A percentile compares a stretch with the other conserved stretches of the same genome.
phyloP scores from a whole-genome alignment of 2,888 invertebrate genomes.

The Thecocarcelia acutangulata region DNA sequence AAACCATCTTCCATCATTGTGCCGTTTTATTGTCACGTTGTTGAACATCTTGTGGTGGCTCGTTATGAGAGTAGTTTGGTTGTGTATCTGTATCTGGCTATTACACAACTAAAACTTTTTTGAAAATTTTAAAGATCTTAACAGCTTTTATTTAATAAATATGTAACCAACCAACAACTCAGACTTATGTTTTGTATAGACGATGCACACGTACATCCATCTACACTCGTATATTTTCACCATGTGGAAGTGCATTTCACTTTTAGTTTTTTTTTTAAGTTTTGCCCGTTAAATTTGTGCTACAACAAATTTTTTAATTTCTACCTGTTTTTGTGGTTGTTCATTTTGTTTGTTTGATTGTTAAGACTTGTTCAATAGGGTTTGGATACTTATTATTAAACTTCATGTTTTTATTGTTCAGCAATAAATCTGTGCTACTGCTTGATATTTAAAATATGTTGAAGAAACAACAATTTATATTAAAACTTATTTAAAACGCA shows the following conservation, averaged over 20 bases:
- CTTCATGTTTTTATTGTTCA: constrained; percentile 31
- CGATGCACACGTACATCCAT: not conserved
- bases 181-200: not conserved
- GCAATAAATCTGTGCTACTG: not conserved
- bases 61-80: constrained; percentile 14
- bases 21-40: constrained; percentile 19
- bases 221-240: not conserved
- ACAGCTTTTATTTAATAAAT: constrained; percentile 39
- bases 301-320: constrained; percentile 23
- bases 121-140: constrained; percentile 50
- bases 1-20: constrained; percentile 17
- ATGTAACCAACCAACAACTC: not conserved
- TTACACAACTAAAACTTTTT: constrained; percentile 66
- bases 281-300: not conserved
- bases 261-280: constrained; percentile 33
- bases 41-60: constrained; percentile 28
- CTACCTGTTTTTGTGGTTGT: constrained; percentile 30
- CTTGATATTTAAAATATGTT: not conserved
- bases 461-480: no score
- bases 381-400: constrained; percentile 19
- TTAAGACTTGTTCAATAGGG: constrained; percentile 21
- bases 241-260: constrained; percentile 41
- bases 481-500: no score
- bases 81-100: constrained; percentile 65
- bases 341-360: constrained; percentile 1